These are phyloP conservation scores for Tursiops truncatus DNA, from an alignment of 2,113 vertebrate genomes.

Conservation along the genomic window DNA sequence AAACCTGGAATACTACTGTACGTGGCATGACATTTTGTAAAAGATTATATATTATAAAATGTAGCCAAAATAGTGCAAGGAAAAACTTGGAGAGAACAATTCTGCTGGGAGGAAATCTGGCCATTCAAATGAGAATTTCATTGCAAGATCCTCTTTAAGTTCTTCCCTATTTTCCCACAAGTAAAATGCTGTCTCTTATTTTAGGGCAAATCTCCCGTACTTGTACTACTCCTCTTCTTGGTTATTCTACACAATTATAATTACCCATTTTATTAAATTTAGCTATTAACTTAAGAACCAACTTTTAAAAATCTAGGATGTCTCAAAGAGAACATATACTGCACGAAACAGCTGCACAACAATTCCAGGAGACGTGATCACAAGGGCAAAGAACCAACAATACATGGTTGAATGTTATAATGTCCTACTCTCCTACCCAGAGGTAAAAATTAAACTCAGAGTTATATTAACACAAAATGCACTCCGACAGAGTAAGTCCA, in stretches of 20 bases:
- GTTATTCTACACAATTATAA: neutral
- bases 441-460: neutral
- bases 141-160: neutral
- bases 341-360: neutral
- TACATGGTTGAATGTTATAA: neutral
- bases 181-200: conserved; percentile 7
- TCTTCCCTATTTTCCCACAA: neutral
- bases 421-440: neutral
- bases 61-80: conserved; percentile 18
- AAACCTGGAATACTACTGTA: conserved; percentile 32
- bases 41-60: conserved; percentile 36
- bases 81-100: neutral
- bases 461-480: neutral
- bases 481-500: neutral
- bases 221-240: neutral
- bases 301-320: neutral
- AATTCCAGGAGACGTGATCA: neutral
- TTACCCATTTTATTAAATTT: conserved; percentile 34
- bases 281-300: neutral
- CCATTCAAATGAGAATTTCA: conserved; percentile 12
- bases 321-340: neutral
- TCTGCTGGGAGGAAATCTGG: neutral
- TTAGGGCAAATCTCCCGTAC: neutral
- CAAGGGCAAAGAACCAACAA: neutral
- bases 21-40: conserved; percentile 1